phyloP scores from a whole-genome alignment of 2,797 vertebrate genomes.

The Scleropages formosus region DNA sequence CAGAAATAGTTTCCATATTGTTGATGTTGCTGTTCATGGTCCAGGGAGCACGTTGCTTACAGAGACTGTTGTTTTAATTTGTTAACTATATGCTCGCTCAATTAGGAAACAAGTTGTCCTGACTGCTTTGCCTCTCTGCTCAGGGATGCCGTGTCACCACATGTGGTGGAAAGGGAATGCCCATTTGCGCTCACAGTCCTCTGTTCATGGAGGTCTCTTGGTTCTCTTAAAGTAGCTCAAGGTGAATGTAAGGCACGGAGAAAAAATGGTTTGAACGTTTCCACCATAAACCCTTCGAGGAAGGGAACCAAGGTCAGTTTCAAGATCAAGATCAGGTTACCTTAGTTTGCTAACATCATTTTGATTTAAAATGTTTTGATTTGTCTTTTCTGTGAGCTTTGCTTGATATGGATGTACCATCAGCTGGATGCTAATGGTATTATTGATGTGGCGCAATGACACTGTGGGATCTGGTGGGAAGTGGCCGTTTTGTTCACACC shows the following conservation, averaged over 20 bases:
- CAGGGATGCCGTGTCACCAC: neutral
- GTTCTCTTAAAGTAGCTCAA: neutral
- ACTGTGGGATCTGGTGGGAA: neutral
- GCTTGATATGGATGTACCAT: neutral
- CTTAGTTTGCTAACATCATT: too few relatives aligned
- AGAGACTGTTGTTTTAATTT: slow-evolving; percentile 70
- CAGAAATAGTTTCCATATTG: slow-evolving; percentile 30
- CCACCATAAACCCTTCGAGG: too few relatives aligned
- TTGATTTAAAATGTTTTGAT: too few relatives aligned
- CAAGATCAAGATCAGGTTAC: too few relatives aligned
- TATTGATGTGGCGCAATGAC: neutral
- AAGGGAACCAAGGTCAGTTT: too few relatives aligned
- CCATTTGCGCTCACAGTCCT: neutral
- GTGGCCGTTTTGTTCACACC: slow-evolving; percentile 30
- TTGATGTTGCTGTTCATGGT: slow-evolving; percentile 46
- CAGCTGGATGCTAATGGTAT: neutral
- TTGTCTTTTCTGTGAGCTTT: neutral
- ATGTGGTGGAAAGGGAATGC: neutral
- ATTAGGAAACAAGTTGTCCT: slow-evolving; percentile 42
- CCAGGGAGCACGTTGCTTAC: slow-evolving; percentile 50
- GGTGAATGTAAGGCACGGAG: too few relatives aligned
- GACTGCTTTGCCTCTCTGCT: neutral
- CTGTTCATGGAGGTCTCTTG: neutral
- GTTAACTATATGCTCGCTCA: slow-evolving; percentile 59
- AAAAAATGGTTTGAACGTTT: too few relatives aligned